Evolutionary conservation across 2,113 vertebrate species (phyloP).

Genomic region (Vicugna pacos): DNA sequence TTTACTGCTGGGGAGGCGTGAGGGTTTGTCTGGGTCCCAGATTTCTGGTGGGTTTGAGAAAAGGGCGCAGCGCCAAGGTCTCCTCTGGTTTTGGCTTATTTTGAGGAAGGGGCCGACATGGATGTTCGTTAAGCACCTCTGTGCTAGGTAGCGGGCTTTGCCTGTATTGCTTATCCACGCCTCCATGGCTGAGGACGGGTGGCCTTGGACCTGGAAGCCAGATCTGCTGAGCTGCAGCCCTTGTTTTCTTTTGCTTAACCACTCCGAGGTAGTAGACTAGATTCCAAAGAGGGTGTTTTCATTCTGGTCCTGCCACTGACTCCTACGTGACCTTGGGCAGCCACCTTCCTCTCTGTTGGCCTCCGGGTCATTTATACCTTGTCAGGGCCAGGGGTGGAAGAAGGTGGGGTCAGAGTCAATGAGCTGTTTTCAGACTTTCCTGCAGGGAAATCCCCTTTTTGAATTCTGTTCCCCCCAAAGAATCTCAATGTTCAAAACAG

Average conservation of each 20-base stretch:
- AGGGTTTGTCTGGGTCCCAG: conserved; percentile 29
- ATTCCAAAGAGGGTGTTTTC: neutral
- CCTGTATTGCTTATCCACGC: neutral
- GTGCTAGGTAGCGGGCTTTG: neutral
- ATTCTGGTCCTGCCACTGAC: neutral
- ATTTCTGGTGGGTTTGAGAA: conserved; percentile 15
- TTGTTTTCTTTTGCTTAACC: conserved; percentile 35
- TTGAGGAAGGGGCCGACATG: neutral
- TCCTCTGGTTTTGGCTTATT: neutral
- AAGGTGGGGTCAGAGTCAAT: neutral
- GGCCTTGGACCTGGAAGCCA: neutral
- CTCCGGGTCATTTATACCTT: neutral
- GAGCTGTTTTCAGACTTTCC: conserved; percentile 23
- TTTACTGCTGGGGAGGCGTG: neutral
- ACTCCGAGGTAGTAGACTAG: neutral
- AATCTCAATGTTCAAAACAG: neutral
- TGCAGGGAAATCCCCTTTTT: conserved; percentile 2
- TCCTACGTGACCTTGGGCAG: neutral
- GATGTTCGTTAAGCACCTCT: neutral
- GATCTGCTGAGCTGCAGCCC: neutral
- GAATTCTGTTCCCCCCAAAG: neutral
- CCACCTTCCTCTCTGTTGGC: neutral
- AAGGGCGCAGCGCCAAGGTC: neutral
- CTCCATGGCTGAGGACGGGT: neutral
- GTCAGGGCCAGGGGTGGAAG: neutral